Base-by-base conservation (phyloP, 2,888 invertebrate genomes). In the Chalcosyrphus nemorum region DNA sequence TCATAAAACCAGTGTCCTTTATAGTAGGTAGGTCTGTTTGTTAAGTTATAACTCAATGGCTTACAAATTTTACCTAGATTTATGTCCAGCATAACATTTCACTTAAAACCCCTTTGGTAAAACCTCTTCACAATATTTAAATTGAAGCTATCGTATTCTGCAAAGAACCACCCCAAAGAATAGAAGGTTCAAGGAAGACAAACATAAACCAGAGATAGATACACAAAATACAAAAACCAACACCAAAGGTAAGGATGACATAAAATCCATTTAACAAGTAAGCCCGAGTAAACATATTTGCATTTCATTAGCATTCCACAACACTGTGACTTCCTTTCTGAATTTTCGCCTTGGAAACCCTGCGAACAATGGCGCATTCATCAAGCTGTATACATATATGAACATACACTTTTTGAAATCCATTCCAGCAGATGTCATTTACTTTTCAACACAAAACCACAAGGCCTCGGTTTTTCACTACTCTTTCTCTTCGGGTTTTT, bases 251-350 rank as follows among this genome's bases (percentile, higher is more conserved):
- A 21, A 57, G 57, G 65, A 66, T 54, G 57, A 66, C 65, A 75
- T 45, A 57, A 65, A 75, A 57, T 66, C 47, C 47, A 66, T 75
- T 66, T 68, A 59, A 59, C 66, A 76, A 59, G 66, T 57, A 24
- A 38, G 15, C 66, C 47, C 43, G 32, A 68, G 50, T 29, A 50
- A 52, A 24, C 35, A 43, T 59, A 66, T 76, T 76, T 76, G 24
- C 57, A 66, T 52, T 68, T 68, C 59, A 76, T 75, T 75, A 59
- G 29, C 47, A 57, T 75, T 38, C 57, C 65, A 32, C 47, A 63
- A 50, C 15, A 32, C 19, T 32, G 19, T n/a, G 29, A 45, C 38
- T 45, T 56, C 45, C 32, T 65, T n/a, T n/a, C 19, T 27, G n/a
- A 5, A 15, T 11, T 21, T 21, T 74, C 15, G 15, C 15, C 45